Evolutionary conservation across 2,888 invertebrate species (phyloP).

Genomic region (Tachina grossa): DNA sequence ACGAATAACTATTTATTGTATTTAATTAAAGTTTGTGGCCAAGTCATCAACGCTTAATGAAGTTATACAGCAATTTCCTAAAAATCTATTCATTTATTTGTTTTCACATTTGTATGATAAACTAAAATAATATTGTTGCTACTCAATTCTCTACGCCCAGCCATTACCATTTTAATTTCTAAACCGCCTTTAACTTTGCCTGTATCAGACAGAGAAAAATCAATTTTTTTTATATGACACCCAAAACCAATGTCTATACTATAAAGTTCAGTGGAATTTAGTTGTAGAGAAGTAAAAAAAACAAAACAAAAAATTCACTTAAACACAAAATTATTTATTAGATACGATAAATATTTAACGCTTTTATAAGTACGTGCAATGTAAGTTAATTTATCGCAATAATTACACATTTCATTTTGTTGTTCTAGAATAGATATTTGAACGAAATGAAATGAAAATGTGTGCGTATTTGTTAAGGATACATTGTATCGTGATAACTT

Average conservation of each 20-base stretch:
- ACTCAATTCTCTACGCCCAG: constrained; percentile 3
- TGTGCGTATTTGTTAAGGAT: neutral
- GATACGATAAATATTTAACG: constrained; percentile 70
- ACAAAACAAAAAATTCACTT: constrained; percentile 60
- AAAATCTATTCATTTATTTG: constrained; percentile 34
- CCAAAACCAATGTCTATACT: neutral
- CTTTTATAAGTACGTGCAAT: constrained; percentile 70
- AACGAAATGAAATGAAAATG: neutral
- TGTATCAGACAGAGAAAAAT: neutral
- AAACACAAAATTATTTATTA: constrained; percentile 69
- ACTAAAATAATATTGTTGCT: constrained; percentile 14
- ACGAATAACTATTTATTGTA: neutral
- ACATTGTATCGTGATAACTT: constrained; percentile 41
- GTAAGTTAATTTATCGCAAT: constrained; percentile 64
- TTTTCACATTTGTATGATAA: neutral
- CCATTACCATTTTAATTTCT: neutral
- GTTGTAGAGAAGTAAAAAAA: neutral
- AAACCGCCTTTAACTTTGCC: neutral
- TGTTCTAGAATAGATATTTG: constrained; percentile 40
- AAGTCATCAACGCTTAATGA: constrained; percentile 38
- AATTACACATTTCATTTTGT: constrained; percentile 44
- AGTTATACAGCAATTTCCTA: constrained; percentile 57
- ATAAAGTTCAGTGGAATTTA: neutral
- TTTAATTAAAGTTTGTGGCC: constrained; percentile 62
- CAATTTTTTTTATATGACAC: constrained; percentile 12